Percentiles rank a stretch among this genome's conserved stretches.
Evolutionary conservation across 2,888 invertebrate species (phyloP).

Genomic region (Ptilodon capucinus): DNA sequence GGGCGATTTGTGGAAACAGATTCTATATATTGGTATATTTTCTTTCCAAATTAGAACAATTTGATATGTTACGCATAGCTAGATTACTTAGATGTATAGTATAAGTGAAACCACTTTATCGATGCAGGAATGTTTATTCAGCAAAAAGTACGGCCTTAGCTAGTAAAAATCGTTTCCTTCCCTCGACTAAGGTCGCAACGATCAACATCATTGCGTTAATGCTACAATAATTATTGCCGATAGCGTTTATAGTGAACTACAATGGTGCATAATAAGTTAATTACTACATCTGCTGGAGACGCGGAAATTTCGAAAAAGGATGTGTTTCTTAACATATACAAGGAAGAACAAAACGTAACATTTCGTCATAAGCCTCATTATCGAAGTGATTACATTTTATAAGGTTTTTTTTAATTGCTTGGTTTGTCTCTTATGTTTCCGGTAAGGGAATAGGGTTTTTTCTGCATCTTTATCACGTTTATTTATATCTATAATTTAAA

Average conservation of each 20-base stretch:
- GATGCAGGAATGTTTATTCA: constrained; percentile 16
- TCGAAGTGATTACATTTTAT: not conserved
- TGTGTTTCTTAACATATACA: not conserved
- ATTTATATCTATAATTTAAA: too few relatives aligned
- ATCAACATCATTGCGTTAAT: not conserved
- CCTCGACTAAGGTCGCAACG: not conserved
- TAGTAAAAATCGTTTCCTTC: constrained; percentile 56
- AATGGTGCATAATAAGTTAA: not conserved
- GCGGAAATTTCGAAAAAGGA: not conserved
- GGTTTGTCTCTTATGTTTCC: too few relatives aligned
- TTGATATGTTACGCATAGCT: too few relatives aligned
- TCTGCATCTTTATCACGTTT: too few relatives aligned
- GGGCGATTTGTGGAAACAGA: constrained; percentile 8
- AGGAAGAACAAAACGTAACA: not conserved
- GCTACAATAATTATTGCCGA: not conserved
- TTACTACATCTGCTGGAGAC: too few relatives aligned
- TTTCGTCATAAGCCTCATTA: not conserved
- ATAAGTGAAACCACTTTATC: constrained; percentile 10
- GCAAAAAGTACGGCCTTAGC: constrained; percentile 36
- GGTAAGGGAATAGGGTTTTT: too few relatives aligned
- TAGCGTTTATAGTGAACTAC: not conserved
- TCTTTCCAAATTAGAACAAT: too few relatives aligned
- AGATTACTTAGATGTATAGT: constrained; percentile 3
- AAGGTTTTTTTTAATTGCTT: too few relatives aligned
- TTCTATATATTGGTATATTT: too few relatives aligned